A percentile compares a stretch with the other conserved stretches of the same genome.
These are phyloP conservation scores for Oeneis ivallda DNA, from an alignment of 2,888 invertebrate genomes.

Conservation along the genomic window DNA sequence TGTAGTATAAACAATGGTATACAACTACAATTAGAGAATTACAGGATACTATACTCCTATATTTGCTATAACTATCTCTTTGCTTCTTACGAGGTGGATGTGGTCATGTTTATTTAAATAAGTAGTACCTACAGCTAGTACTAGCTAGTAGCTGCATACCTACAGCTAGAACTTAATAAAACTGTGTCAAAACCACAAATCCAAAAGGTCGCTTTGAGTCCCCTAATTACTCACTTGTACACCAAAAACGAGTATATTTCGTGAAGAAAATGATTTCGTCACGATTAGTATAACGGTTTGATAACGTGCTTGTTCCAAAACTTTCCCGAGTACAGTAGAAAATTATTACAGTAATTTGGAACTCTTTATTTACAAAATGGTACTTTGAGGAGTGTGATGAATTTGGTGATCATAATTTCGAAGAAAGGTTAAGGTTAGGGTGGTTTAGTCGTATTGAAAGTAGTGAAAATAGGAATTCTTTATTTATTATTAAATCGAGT, in stretches of 20 bases:
- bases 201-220: constrained; percentile 8
- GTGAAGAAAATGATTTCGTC: constrained; percentile 42
- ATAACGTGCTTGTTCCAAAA: constrained; percentile 31
- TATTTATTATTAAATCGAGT: too few species aligned
- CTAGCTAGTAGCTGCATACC: too few species aligned
- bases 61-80: too few species aligned
- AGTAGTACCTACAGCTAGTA: too few species aligned
- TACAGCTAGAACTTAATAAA: background rate
- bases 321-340: constrained; percentile 25
- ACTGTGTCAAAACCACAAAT: constrained; percentile 18
- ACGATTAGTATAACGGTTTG: constrained; percentile 37
- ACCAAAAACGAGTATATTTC: constrained; percentile 39
- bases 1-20: too few species aligned
- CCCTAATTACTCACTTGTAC: constrained; percentile 35
- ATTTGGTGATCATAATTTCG: constrained; percentile 1
- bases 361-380: constrained; percentile 21
- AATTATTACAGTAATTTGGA: constrained; percentile 15
- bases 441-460: too few species aligned
- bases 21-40: too few species aligned
- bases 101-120: background rate
- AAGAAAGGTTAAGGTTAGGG: background rate
- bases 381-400: constrained; percentile 4
- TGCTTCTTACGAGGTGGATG: too few species aligned
- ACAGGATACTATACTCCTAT: too few species aligned
- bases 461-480: too few species aligned